Evolutionary conservation across 2,888 invertebrate genomes (phyloP), one percentile per base, ranked within the genome.

Genomic region (Seira musarum): DNA sequence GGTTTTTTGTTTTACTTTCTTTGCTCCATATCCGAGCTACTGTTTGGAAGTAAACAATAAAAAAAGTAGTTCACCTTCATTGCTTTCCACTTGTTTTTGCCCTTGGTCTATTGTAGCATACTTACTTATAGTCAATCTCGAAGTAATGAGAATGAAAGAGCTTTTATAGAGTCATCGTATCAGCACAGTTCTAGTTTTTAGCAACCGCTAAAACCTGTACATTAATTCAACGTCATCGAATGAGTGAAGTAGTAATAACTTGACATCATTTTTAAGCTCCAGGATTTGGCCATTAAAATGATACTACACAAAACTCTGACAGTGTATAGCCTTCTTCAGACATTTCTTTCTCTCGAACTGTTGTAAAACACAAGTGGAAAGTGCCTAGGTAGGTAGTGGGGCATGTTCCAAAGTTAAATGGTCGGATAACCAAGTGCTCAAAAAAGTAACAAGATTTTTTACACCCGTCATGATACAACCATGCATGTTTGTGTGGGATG

Each of bases 371-470:
- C 30, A 30, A 30, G 30, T 30, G 30, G 30, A 2, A 30, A 30
- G 8, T n/a, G n/a, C n/a, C 30, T 30, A 8, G 30, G 30, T 30
- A 30, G 30, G 30, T 30, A 30, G 30, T 30, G 30, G 30, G 2
- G 30, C 30, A 30, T 30, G 30, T 30, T 30, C 2, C 30, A 30
- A 30, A 30, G 30, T 30, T 49, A 46, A 46, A 30, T 67, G 46
- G 40, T 17, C 10, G 67, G 67, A 67, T 46, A 67, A 17, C 67
- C 67, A 30, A 30, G 30, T 30, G 30, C 30, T 30, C 30, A 8
- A 30, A 30, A 30, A 30, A 2, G 30, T 30, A 30, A 30, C 30
- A 30, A 30, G 30, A 30, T 30, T 30, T 30, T 30, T 30, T 30
- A 8, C 30, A 30, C 30, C 2, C 30, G 30, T 30, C 30, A 30